Conservation (phyloP, 37 sponge, comb jelly and placozoan genomes). For the Beroe forskalii region DNA sequence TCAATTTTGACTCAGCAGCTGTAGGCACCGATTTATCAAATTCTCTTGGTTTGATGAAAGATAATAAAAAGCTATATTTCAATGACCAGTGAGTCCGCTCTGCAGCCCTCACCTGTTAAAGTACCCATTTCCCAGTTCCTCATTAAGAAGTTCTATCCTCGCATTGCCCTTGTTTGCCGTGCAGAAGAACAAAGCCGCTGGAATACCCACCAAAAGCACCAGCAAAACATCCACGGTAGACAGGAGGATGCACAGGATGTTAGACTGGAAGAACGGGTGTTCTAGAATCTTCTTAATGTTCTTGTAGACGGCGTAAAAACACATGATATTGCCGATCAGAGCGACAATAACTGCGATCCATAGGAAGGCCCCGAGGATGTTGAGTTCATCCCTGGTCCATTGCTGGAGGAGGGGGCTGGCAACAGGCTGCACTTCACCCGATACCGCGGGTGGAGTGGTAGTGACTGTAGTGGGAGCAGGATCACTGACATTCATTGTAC, state of each 20-base stretch:
- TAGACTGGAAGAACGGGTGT: conserved; percentile 60
- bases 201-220: conserved; percentile 23
- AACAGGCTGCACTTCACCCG: too few species aligned
- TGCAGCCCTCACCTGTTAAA: conserved; percentile 19
- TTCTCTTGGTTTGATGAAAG: too few species aligned
- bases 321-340: neutral
- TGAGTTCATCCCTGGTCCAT: conserved; percentile 2
- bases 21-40: too few species aligned
- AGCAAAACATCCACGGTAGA: conserved; percentile 2
- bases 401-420: neutral
- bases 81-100: too few species aligned
- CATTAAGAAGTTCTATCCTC: neutral
- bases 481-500: too few species aligned
- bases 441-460: too few species aligned
- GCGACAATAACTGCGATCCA: neutral
- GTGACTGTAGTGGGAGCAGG: too few species aligned
- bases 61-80: too few species aligned
- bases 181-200: neutral
- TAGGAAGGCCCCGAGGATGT: conserved; percentile 1
- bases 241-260: conserved; percentile 10
- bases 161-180: neutral
- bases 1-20: too few species aligned
- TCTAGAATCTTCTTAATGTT: conserved; percentile 22
- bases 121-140: neutral
- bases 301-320: conserved; percentile 51